Percentiles rank a stretch among this genome's conserved stretches.
Conservation (phyloP, 2,888 invertebrate genomes). For the Erynnis tages region DNA sequence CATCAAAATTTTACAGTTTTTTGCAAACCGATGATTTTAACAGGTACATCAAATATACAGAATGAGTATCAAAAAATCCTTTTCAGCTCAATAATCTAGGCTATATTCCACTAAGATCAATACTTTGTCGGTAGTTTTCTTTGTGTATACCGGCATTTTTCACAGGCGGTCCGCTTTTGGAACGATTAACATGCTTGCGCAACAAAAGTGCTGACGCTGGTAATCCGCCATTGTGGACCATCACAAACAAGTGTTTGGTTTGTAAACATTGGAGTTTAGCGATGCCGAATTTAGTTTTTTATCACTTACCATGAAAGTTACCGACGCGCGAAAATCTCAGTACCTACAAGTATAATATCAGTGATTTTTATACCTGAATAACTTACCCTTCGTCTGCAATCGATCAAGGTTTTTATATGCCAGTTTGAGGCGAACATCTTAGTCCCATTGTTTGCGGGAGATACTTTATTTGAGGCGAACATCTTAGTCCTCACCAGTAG, state of each 20-base stretch:
- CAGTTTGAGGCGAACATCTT: no score
- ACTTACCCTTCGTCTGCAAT: no score
- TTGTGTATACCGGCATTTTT: constrained; percentile 16
- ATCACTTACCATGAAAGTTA: no score
- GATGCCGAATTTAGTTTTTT: not conserved
- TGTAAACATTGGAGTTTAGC: constrained; percentile 36
- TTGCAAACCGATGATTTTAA: no score
- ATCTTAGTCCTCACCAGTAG: no score
- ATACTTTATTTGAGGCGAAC: no score
- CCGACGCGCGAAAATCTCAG: no score
- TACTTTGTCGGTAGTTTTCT: constrained; percentile 9
- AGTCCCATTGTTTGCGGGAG: no score
- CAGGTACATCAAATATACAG: not conserved
- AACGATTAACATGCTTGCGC: constrained; percentile 46
- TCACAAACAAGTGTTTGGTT: constrained; percentile 51
- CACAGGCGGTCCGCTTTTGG: constrained; percentile 29
- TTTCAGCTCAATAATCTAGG: not conserved
- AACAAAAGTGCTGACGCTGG: constrained; percentile 47
- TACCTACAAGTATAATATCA: no score
- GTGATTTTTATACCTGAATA: no score
- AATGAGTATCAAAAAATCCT: not conserved
- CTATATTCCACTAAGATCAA: constrained; percentile 5
- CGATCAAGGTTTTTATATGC: no score
- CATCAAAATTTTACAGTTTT: no score
- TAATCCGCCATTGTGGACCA: constrained; percentile 53